These are phyloP conservation scores for Myotis pilosus DNA, from an alignment of 2,797 vertebrate species.

Conservation along the genomic window DNA sequence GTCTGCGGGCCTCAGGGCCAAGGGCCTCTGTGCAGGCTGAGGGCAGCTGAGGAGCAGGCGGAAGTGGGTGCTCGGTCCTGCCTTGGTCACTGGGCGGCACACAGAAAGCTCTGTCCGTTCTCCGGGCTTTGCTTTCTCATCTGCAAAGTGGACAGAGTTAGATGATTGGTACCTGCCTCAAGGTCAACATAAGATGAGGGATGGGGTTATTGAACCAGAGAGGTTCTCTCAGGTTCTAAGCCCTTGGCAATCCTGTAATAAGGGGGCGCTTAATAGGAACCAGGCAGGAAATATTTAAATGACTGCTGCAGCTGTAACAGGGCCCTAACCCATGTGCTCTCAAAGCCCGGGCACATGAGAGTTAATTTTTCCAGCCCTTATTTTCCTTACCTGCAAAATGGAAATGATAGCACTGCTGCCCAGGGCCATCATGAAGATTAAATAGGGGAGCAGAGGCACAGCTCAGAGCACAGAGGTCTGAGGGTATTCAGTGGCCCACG, in stretches of 20 bases:
- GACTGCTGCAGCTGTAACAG: background rate
- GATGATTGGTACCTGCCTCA: background rate
- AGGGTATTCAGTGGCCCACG: no score
- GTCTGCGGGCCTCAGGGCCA: background rate
- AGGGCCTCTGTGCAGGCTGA: background rate
- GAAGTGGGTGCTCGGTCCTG: accelerated
- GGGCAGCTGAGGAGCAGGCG: background rate
- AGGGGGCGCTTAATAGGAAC: background rate
- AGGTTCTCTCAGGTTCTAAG: background rate
- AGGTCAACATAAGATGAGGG: background rate
- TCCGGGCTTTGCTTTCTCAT: background rate
- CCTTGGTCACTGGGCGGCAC: background rate
- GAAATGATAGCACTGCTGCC: background rate
- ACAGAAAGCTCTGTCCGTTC: background rate
- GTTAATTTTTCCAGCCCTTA: background rate
- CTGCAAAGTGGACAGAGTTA: background rate
- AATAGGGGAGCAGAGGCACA: background rate
- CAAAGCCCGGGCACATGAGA: background rate
- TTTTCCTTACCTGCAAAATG: slow-evolving; percentile 39
- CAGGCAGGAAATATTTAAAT: background rate
- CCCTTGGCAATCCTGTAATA: background rate
- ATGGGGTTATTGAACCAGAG: background rate
- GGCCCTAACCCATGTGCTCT: background rate
- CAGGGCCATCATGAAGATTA: background rate
- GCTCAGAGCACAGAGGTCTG: background rate